phyloP scores from a whole-genome alignment of 2,113 vertebrate genomes.

The Melanerpes aurifrons region DNA sequence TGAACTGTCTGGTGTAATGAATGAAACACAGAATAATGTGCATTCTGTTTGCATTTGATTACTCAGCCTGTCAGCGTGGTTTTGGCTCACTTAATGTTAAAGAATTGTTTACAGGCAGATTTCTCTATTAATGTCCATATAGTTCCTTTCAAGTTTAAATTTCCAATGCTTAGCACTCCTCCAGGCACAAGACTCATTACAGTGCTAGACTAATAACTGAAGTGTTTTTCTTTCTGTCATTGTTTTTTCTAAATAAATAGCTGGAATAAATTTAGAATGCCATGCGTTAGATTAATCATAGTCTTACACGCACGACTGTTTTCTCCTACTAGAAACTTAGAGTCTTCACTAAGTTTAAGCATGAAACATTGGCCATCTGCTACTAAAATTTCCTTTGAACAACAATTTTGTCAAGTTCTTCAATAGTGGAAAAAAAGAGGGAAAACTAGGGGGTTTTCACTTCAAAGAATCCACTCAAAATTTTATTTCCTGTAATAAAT shows the following conservation, averaged over 20 bases:
- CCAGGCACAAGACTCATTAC: neutral
- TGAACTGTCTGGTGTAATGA: slow-evolving; percentile 46
- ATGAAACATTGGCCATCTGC: neutral
- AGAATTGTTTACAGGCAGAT: neutral
- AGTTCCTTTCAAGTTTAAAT: neutral
- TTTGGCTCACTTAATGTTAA: slow-evolving; percentile 21
- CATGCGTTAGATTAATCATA: neutral
- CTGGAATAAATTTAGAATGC: neutral
- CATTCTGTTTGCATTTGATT: slow-evolving; percentile 4
- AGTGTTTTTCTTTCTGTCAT: neutral
- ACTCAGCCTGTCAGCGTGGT: slow-evolving; percentile 9
- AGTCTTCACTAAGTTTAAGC: neutral
- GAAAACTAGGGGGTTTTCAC: neutral
- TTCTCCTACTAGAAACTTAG: neutral
- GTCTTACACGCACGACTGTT: neutral
- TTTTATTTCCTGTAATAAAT: neutral
- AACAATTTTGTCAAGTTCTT: neutral
- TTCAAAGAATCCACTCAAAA: neutral
- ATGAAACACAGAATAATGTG: neutral
- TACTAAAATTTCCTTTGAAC: neutral
- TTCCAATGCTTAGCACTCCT: neutral
- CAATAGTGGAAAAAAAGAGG: neutral
- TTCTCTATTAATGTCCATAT: neutral
- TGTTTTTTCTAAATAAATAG: slow-evolving; percentile 4
- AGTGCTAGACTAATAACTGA: neutral